Base-by-base conservation (phyloP, 2,113 vertebrate species). In the Cettia cetti region DNA sequence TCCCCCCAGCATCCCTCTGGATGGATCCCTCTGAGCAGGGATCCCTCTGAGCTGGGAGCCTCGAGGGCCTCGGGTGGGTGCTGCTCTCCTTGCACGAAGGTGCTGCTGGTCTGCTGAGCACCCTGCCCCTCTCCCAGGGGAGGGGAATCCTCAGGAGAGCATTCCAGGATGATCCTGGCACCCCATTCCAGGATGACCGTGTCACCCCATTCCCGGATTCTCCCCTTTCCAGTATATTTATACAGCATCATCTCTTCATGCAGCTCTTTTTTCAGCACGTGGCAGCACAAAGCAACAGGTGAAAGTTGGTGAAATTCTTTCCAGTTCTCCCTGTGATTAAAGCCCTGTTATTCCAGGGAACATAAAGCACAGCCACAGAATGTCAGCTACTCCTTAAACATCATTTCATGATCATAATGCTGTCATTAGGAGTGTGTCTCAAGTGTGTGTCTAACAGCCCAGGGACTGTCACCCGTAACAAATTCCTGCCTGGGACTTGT, bases 21-120 rank as follows among this genome's bases (percentile, higher is more conserved):
- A 12, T 0, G 15, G 13, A 6, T 7, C 1, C 2, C 37, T 28
- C 15, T 33, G 45, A 1, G 6, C 52, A 10, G 4, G 13, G 61
- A 0, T n/a, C n/a, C n/a, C n/a, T n/a, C n/a, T n/a, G n/a, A n/a
- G n/a, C n/a, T n/a, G n/a, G n/a, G n/a, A n/a, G n/a, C n/a, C n/a
- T n/a, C 40, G 10, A 11, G 18, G 57, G n/a, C 16, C 19, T 35
- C 17, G 39, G 18, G 1, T 20, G 45, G 30, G 42, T 31, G 15
- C n/a, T 13, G 16, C 52, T 26, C 20, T 61, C 64, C 42, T 10
- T 28, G 69, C 49, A 20, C 4, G 6, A 14, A 63, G 0, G 13
- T 30, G 59, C 31, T 81, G 37, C 45, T 4, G 3, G 15, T 1
- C 7, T 42, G 56, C 56, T 47, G 84, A 61, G 65, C 57, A 10